Evolutionary conservation across 2,113 vertebrate genomes (phyloP).

Genomic region (Nestor notabilis): DNA sequence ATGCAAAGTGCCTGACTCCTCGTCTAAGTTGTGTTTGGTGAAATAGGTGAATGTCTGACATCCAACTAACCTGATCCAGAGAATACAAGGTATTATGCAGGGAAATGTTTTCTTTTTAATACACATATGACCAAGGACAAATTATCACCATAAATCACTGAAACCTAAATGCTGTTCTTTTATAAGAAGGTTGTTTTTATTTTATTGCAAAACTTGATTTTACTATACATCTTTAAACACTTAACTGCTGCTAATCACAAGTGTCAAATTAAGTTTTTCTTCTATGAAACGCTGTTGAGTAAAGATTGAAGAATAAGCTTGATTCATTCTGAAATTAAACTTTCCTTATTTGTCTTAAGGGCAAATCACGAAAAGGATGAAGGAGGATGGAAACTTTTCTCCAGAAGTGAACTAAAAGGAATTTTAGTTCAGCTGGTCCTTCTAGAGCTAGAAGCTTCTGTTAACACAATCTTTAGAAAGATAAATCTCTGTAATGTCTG

Average conservation of each 20-base stretch:
- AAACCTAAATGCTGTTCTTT: not conserved
- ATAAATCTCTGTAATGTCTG: not conserved
- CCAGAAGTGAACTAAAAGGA: not conserved
- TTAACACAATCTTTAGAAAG: not conserved
- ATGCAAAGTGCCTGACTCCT: not conserved
- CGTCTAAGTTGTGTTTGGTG: not conserved
- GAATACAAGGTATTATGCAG: not conserved
- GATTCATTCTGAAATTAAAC: not conserved
- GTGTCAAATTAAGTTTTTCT: not conserved
- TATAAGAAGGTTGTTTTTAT: not conserved
- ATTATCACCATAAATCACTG: not conserved
- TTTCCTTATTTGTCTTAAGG: not conserved
- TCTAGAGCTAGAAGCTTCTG: not conserved
- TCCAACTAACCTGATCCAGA: not conserved
- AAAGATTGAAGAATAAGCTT: not conserved
- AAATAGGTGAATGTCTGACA: not conserved
- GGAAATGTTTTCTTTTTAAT: not conserved
- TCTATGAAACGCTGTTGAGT: not conserved
- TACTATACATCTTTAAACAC: not conserved
- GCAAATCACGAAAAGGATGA: not conserved
- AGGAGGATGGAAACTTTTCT: not conserved
- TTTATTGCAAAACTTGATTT: not conserved
- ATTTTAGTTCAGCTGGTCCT: not conserved
- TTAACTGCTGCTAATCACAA: not conserved
- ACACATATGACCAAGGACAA: not conserved